Evolutionary conservation across 2,113 vertebrate genomes (phyloP).

Genomic region (Nannobrachium achirus): DNA sequence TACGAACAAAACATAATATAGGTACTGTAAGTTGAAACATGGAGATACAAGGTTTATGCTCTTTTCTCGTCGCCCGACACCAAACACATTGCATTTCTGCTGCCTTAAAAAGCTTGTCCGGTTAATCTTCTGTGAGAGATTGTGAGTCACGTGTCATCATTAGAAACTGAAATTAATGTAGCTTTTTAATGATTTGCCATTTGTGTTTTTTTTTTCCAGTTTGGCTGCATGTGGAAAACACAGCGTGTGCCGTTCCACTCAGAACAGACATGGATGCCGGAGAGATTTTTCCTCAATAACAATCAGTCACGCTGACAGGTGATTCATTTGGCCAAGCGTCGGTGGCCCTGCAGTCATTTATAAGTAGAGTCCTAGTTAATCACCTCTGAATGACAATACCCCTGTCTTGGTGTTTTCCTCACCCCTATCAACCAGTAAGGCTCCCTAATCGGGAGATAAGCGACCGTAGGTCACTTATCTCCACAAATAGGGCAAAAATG

Average conservation of each 20-base stretch:
- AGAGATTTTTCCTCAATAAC: conserved; percentile 63
- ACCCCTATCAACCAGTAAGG: conserved; percentile 41
- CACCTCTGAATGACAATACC: conserved; percentile 69
- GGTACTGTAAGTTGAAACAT: too few relatives aligned
- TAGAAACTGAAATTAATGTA: conserved; percentile 1
- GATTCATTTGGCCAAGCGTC: conserved; percentile 74
- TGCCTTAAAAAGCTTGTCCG: too few relatives aligned
- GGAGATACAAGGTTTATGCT: too few relatives aligned
- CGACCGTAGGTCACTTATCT: too few relatives aligned
- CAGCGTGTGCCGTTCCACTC: conserved; percentile 16
- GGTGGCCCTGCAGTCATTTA: conserved; percentile 61
- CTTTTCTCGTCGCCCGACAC: too few relatives aligned
- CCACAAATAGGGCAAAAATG: too few relatives aligned
- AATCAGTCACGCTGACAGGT: conserved; percentile 75
- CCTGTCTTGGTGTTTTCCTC: conserved; percentile 45
- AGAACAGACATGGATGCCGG: conserved; percentile 39
- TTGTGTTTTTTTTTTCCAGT: conserved; percentile 4
- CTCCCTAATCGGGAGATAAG: too few relatives aligned
- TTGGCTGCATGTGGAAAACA: conserved; percentile 8
- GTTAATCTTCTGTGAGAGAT: neutral
- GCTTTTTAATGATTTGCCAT: conserved; percentile 10
- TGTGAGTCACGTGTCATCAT: conserved; percentile 5
- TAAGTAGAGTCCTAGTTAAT: conserved; percentile 72
- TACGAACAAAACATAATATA: too few relatives aligned
- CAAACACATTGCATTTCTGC: too few relatives aligned